These are phyloP conservation scores for Tachina grossa DNA, from an alignment of 2,888 invertebrate genomes.

Conservation along the genomic window DNA sequence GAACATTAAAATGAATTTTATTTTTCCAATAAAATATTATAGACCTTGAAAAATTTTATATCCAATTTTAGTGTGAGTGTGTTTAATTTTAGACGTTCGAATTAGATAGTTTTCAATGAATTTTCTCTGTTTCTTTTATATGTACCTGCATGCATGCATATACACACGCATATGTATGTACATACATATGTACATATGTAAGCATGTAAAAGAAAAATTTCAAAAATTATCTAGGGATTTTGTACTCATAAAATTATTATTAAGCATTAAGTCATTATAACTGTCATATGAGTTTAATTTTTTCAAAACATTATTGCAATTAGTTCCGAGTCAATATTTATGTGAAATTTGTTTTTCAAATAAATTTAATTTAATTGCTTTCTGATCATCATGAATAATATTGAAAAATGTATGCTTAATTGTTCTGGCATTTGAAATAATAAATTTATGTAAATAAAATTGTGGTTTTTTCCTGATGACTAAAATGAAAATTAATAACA, in stretches of 20 bases:
- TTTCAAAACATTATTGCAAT: slow-evolving; percentile 22
- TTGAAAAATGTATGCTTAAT: slow-evolving; percentile 17
- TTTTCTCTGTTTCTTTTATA: slow-evolving; percentile 15
- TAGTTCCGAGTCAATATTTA: slow-evolving; percentile 63
- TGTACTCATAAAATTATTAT: slow-evolving; percentile 57
- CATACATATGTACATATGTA: background rate
- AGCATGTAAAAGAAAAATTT: background rate
- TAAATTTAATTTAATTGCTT: slow-evolving; percentile 35
- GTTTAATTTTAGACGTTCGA: slow-evolving; percentile 17
- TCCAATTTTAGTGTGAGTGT: slow-evolving; percentile 11
- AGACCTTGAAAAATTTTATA: slow-evolving; percentile 66
- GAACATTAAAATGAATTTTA: background rate
- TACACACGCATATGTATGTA: too few relatives aligned
- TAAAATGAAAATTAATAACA: background rate
- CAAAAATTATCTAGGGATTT: slow-evolving; percentile 47
- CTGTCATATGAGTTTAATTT: slow-evolving; percentile 32
- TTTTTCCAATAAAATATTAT: slow-evolving; percentile 53
- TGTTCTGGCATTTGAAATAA: background rate
- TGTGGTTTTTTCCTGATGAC: background rate
- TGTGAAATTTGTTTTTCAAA: slow-evolving; percentile 17
- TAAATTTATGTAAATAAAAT: slow-evolving; percentile 36
- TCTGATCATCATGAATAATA: slow-evolving; percentile 33
- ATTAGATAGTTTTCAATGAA: slow-evolving; percentile 13
- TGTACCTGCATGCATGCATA: too few relatives aligned
- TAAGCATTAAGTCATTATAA: slow-evolving; percentile 54